phyloP scores from a whole-genome alignment of 2,113 vertebrate genomes.

The Semnornis frantzii region DNA sequence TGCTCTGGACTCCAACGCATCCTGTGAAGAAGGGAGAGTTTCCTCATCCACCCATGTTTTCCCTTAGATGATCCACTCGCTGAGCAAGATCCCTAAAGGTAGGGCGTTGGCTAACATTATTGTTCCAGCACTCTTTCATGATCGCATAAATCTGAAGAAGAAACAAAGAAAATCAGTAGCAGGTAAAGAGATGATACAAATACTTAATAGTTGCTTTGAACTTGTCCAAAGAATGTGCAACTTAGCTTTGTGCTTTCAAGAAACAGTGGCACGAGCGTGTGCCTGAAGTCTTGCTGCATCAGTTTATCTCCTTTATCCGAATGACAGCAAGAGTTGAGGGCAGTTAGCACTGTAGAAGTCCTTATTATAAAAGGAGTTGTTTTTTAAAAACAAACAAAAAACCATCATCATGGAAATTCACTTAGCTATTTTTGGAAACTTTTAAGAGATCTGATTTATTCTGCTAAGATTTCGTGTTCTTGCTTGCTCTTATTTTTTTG shows the following conservation, averaged over 20 bases:
- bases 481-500: background rate
- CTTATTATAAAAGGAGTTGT: background rate
- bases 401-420: background rate
- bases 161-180: background rate
- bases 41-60: constrained; percentile 80
- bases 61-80: constrained; percentile 84
- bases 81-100: constrained; percentile 84
- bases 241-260: background rate
- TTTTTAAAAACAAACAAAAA: background rate
- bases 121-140: constrained; percentile 93
- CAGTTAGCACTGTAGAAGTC: background rate
- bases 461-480: background rate
- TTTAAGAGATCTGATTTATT: fast-evolving
- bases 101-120: constrained; percentile 80
- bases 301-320: background rate
- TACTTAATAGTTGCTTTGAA: background rate
- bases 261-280: background rate
- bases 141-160: constrained; percentile 84
- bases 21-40: background rate
- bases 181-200: background rate
- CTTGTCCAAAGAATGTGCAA: background rate
- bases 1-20: constrained; percentile 35
- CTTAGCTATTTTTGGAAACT: background rate
- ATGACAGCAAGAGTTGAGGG: background rate
- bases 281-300: background rate